Evolutionary conservation across 1,140 invertebrate species (phyloP), one percentile per base, ranked within the genome.

Genomic region (Apis cerana): DNA sequence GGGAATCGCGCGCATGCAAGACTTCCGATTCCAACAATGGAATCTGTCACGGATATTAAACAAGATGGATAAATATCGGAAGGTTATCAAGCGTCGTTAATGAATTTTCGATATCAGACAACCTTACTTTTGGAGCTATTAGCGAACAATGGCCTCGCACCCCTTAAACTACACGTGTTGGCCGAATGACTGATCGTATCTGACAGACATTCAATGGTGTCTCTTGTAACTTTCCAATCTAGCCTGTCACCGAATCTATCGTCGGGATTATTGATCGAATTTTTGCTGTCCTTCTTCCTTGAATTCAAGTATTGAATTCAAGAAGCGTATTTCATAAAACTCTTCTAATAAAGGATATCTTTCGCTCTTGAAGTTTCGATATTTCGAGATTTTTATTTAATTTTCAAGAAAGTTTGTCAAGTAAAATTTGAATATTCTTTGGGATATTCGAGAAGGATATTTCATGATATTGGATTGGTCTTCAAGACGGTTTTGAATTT

Each of bases 61-160:
- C 69, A 19, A 74, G 70, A 80, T 80, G 64, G 74, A 80, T 80
- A 69, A 48, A 59, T 74, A 80, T 80, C 78, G 65, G 33, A 15
- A 1, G 2, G 23, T 69, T 80, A 69, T 80, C 78, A 74, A 43
- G 48, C 78, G 61, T 74, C 69, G 69, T 69, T 80, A 80, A 80
- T 80, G 69, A 80, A 80, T 80, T 80, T 80, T 80, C 78, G 78
- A 80, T 80, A 69, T 80, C 69, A 54, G 78, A 64, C 78, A 74
- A 64, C 69, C 69, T 80, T 80, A 80, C 69, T 80, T n/a, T n/a
- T 80, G 78, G 58, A 74, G 78, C 69, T 80, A 80, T 80, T 80
- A 80, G 78, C 59, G 78, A 74, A 80, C 78, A 80, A 64, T 74
- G n/a, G 48, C 59, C 48, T 80, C 70, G 70, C 78, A 11, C 69